A percentile compares a stretch with the other conserved stretches of the same genome.
Evolutionary conservation across 1,140 invertebrate species (phyloP).

Genomic region (Helicoverpa zea): DNA sequence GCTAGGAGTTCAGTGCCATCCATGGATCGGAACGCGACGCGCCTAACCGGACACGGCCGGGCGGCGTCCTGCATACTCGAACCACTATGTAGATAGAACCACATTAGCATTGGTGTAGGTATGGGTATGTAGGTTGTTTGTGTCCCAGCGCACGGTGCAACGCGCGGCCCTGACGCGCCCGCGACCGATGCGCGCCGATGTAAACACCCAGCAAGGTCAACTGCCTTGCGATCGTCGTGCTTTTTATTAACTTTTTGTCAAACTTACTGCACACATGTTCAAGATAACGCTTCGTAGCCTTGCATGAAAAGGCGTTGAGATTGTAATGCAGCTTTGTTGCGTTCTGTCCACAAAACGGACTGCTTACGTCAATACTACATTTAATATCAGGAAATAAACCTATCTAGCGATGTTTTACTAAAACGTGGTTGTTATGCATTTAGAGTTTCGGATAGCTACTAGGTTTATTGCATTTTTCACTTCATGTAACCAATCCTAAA

Average conservation of each 20-base stretch:
- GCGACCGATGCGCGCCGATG: conserved; percentile 74
- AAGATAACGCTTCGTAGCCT: conserved; percentile 35
- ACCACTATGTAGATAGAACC: conserved; percentile 68
- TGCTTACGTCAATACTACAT: too few relatives aligned
- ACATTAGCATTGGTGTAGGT: conserved; percentile 64
- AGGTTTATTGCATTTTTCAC: too few relatives aligned
- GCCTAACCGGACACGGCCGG: conserved; percentile 73
- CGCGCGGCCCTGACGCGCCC: conserved; percentile 79
- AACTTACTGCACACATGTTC: conserved; percentile 42
- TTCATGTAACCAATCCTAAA: too few relatives aligned
- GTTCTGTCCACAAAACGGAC: conserved; percentile 1
- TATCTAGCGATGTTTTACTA: not conserved
- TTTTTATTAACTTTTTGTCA: conserved; percentile 39
- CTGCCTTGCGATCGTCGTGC: conserved; percentile 66
- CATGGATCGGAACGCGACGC: conserved; percentile 70
- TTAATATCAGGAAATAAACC: too few relatives aligned
- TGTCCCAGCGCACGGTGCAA: conserved; percentile 74
- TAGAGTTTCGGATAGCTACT: not conserved
- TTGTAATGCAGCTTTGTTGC: conserved; percentile 16
- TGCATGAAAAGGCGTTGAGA: conserved; percentile 24
- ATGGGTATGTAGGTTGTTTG: conserved; percentile 81
- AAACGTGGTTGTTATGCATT: not conserved
- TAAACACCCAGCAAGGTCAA: conserved; percentile 84
- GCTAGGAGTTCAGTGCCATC: conserved; percentile 74
- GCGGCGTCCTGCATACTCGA: conserved; percentile 79